Percentiles rank a stretch among this genome's conserved stretches.
Evolutionary conservation across 2,888 invertebrate genomes (phyloP).

Genomic region (Escarpia spicata): DNA sequence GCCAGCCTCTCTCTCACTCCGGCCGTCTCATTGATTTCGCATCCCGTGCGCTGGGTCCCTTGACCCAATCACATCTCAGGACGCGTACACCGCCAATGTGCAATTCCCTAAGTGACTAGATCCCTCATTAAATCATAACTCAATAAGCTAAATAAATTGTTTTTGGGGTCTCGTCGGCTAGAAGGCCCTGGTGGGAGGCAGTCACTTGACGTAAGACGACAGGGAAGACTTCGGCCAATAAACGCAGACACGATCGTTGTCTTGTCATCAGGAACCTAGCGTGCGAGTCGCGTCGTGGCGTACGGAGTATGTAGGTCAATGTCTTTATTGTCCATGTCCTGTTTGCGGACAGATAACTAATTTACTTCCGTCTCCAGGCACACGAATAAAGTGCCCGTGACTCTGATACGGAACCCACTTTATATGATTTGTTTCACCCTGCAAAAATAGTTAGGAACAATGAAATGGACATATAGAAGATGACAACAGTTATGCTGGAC

Average conservation of each 20-base stretch:
- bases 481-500: too few relatives aligned
- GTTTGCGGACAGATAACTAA: too few relatives aligned
- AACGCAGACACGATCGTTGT: neutral
- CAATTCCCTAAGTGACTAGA: conserved; percentile 12
- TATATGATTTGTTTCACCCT: too few relatives aligned
- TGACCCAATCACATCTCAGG: neutral
- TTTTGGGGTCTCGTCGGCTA: neutral
- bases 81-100: neutral
- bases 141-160: neutral
- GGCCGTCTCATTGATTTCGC: neutral
- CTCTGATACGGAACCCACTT: too few relatives aligned
- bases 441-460: too few relatives aligned
- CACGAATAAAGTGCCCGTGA: too few relatives aligned
- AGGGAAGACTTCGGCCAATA: neutral
- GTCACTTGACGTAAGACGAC: neutral
- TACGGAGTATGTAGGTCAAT: too few relatives aligned
- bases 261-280: neutral
- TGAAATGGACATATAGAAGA: too few relatives aligned
- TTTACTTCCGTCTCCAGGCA: too few relatives aligned
- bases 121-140: neutral
- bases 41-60: neutral
- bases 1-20: neutral
- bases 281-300: too few relatives aligned
- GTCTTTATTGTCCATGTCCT: too few relatives aligned
- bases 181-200: neutral